Evolutionary conservation across 2,888 invertebrate species (phyloP), one percentile per base, ranked within the genome.

Genomic region (Carabus problematicus): DNA sequence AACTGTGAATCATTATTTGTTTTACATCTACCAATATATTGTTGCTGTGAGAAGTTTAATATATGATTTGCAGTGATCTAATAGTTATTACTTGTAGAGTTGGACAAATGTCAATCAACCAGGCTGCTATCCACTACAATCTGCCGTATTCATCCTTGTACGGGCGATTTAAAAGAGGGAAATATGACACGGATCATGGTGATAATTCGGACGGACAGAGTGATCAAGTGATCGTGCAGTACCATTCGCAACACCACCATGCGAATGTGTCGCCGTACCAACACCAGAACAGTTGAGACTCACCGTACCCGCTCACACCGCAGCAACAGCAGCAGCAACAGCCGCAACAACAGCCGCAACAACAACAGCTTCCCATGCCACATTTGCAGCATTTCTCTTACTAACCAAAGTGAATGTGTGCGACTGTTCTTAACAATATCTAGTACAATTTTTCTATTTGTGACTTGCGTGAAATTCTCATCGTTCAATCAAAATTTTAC

Each of bases 41-140:
- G 29, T 2, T 29, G 29, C 29, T 29, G 6, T 6, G 29, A 29
- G 3, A 29, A 29, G 6, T n/a, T n/a, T n/a, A n/a, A n/a, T n/a
- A n/a, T n/a, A 29, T 29, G 29, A 29, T 29, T 29, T 29, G 2
- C 29, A 29, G 6, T 29, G 29, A 6, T 29, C 9, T 52, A 12
- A 52, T n/a, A 29, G 19, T 61, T 11, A 9, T 67, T 63, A 16
- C 19, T 63, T 64, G 9, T 42, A 93, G 94, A 77, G 86, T 93
- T 74, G 95, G 95, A 39, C 94, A 94, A 80, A 94, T 95, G 94
- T 94, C 94, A 72, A 95, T 95, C 77, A 95, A 95, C 82, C 95
- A 95, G 82, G 95, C 95, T 61, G 94, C 94, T 63, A 95, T 95
- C 75, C 94, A 95, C 80, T 95, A 90, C 82, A 95, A 95, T 82